These are phyloP conservation scores for Cololabis saira DNA, from an alignment of 2,113 vertebrate species.

Conservation along the genomic window DNA sequence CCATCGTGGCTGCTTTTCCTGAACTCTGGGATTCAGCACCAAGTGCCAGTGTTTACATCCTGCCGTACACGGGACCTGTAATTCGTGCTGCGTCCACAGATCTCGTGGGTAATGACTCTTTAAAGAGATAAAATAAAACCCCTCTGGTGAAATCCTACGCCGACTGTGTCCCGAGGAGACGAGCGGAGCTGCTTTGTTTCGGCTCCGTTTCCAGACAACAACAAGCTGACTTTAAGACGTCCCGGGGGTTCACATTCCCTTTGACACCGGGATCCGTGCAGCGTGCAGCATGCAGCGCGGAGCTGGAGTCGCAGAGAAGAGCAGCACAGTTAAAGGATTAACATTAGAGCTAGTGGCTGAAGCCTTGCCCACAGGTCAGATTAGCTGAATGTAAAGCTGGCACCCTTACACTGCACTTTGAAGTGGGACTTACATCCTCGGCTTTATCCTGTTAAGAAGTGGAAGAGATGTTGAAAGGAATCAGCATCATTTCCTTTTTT, in stretches of 20 bases:
- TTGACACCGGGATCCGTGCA: slow-evolving; percentile 42
- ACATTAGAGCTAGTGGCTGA: slow-evolving; percentile 61
- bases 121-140: no score
- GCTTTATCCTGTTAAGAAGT: slow-evolving; percentile 51
- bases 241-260: slow-evolving; percentile 31
- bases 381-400: slow-evolving; percentile 65
- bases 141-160: slow-evolving; percentile 8
- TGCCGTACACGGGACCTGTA: no score
- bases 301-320: slow-evolving; percentile 15
- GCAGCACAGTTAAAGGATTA: slow-evolving; percentile 60
- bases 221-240: slow-evolving; percentile 29
- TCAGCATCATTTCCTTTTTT: slow-evolving; percentile 6
- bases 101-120: slow-evolving; percentile 38
- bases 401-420: slow-evolving; percentile 54
- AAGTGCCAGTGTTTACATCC: no score
- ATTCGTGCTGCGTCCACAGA: slow-evolving; percentile 10
- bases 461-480: slow-evolving; percentile 26
- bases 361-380: slow-evolving; percentile 71
- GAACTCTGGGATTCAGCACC: no score
- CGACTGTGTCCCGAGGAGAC: slow-evolving; percentile 28
- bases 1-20: no score
- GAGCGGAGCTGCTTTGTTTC: not conserved
- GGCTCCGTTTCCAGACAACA: slow-evolving; percentile 45
- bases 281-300: slow-evolving; percentile 28
- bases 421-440: slow-evolving; percentile 61